Evolutionary conservation across 2,113 vertebrate genomes (phyloP), one percentile per base, ranked within the genome.

Genomic region (Epinephelus fuscoguttatus): DNA sequence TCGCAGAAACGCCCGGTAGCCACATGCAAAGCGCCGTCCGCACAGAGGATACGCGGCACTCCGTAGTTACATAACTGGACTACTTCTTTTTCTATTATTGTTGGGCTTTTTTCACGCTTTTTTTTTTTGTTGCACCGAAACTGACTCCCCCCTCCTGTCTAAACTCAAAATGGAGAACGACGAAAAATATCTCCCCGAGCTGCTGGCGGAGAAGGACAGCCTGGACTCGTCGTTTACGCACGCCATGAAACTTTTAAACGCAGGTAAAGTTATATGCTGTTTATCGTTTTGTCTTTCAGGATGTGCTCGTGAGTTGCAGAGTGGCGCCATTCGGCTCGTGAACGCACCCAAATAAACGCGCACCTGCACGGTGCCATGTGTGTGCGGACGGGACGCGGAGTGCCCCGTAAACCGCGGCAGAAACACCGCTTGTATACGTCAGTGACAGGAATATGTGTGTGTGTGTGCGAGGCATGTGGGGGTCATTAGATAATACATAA

Each of bases 161-260:
- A 64, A 91, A 91, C 64, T 91, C 88, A 94, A 95, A 90, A 99
- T 99, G 97, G 97, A 97, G 96, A 96, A 97, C 92, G 97, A 97
- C 84, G 93, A 92, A 70, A 97, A 97, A 94, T 98, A 97, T 84
- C 94, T 98, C 84, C 97, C 97, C 79, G 96, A 98, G 95, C 96
- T 98, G 87, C 96, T 97, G 95, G 97, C 97, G 71, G 97, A 98
- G 90, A 98, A 97, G 91, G 97, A 98, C 94, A 97, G 95, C 89
- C 91, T 98, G 95, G 97, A 98, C 91, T 91, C 95, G 75, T 98
- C 97, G 82, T 98, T 98, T 92, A 97, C 97, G 61, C 97, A 98
- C 84, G 97, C 97, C 18, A 96, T 96, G 95, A 97, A 97, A 95
- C 97, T 98, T 93, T 93, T 99, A 91, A 96, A 96, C 18, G 96